Evolutionary conservation across 1,140 invertebrate species (phyloP).

Genomic region (Dermatophagoides farinae): DNA sequence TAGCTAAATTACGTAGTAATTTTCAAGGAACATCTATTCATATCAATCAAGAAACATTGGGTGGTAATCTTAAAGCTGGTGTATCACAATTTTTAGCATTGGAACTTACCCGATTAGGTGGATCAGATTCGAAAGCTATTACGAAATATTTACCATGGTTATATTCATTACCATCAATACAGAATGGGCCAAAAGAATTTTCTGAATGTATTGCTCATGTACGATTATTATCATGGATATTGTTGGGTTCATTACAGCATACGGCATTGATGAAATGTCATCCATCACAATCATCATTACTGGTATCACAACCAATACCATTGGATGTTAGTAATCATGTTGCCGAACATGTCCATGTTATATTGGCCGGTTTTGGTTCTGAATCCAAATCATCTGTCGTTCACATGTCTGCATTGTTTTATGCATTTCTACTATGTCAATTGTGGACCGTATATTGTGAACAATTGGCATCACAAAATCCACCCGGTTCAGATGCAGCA

Average conservation of each 20-base stretch:
- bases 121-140: conserved; percentile 59
- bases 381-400: conserved; percentile 68
- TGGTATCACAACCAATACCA: conserved; percentile 57
- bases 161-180: conserved; percentile 58
- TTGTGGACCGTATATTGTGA: conserved; percentile 97
- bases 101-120: conserved; percentile 70
- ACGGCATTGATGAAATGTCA: conserved; percentile 37
- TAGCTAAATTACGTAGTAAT: conserved; percentile 86
- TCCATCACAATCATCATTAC: conserved; percentile 5
- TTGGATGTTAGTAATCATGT: conserved; percentile 86
- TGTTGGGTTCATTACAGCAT: conserved; percentile 78
- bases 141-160: conserved; percentile 75
- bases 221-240: conserved; percentile 77
- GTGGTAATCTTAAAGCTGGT: conserved; percentile 80
- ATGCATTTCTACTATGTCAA: conserved; percentile 45
- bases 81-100: conserved; percentile 82
- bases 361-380: conserved; percentile 86
- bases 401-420: conserved; percentile 66
- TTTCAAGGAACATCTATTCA: conserved; percentile 51
- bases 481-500: conserved; percentile 32
- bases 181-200: conserved; percentile 84
- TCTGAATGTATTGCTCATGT: conserved; percentile 86
- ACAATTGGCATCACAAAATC: conserved; percentile 42
- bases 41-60: conserved; percentile 78
- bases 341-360: conserved; percentile 81